Base-by-base conservation (phyloP, 2,888 invertebrate genomes). In the Nebria salina region DNA sequence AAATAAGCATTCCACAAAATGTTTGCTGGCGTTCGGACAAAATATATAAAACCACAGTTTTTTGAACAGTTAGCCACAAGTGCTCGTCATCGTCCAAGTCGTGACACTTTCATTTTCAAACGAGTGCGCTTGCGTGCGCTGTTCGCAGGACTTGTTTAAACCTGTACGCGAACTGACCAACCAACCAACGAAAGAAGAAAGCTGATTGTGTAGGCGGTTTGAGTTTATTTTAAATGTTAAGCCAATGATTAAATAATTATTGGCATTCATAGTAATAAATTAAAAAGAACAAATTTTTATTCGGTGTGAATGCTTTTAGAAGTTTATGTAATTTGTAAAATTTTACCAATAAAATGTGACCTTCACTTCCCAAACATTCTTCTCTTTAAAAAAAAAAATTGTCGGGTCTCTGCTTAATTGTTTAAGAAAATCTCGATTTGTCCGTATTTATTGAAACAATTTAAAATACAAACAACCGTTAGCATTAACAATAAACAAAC, bases 41-140 rank as follows among this genome's bases (percentile, higher is more conserved):
- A 11, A 54, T 54, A 4, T 54, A 54, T 8, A 11, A 54, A 8
- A 54, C 54, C 54, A 54, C 6, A 54, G 54, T 54, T 11, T 54
- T 54, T 8, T 54, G 54, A 54, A 54, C 7, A 54, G 54, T 54
- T 54, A 54, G 54, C 54, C 54, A 54, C 54, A 54, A 54, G 13
- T 54, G 54, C 54, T 54, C 54, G 54, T 54, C 54, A 54, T 54
- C 54, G 54, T 54, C 2, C 13, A 34, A 3, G 54, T 54, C 54
- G 54, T 54, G 54, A 54, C 54, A 54, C 54, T 54, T 54, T 54
- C 54, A 54, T 54, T 54, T 54, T 54, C 54, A 54, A 54, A 54
- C 54, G 54, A 54, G 54, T 54, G 54, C 54, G 54, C 54, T 54
- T 54, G 54, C 54, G 54, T 54, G 54, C 54, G 54, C 13, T 54